These are phyloP conservation scores for Meriones unguiculatus DNA, from an alignment of 2,113 vertebrate species.

Conservation along the genomic window DNA sequence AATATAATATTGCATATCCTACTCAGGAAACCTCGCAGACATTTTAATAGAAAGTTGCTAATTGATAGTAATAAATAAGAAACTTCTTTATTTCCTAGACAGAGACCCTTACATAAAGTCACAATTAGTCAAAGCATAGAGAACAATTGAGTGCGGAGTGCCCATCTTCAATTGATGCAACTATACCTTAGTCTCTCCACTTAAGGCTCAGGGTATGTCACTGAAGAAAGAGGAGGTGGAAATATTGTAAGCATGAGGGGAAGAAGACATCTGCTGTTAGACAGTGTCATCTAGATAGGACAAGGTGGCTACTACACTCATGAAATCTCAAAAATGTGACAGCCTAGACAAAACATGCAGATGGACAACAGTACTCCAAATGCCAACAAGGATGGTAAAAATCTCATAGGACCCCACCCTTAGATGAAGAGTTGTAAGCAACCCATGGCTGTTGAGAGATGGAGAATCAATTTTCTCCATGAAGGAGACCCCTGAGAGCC, in stretches of 20 bases:
- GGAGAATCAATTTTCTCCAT: background rate
- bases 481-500: background rate
- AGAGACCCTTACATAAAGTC: background rate
- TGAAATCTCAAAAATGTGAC: background rate
- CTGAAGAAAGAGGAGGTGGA: background rate
- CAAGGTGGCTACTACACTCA: background rate
- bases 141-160: background rate
- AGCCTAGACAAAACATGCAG: background rate
- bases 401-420: background rate
- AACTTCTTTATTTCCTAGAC: background rate
- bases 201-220: background rate
- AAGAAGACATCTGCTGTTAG: background rate
- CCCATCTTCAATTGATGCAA: background rate
- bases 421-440: background rate
- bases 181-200: background rate
- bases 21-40: slow-evolving; percentile 5
- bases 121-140: background rate
- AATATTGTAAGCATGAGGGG: background rate
- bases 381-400: background rate
- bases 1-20: background rate
- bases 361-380: background rate
- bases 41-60: slow-evolving; percentile 15
- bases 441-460: background rate
- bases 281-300: background rate
- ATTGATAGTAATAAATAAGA: background rate